Conservation (phyloP, 2,797 vertebrate genomes). For the Perodicticus potto region DNA sequence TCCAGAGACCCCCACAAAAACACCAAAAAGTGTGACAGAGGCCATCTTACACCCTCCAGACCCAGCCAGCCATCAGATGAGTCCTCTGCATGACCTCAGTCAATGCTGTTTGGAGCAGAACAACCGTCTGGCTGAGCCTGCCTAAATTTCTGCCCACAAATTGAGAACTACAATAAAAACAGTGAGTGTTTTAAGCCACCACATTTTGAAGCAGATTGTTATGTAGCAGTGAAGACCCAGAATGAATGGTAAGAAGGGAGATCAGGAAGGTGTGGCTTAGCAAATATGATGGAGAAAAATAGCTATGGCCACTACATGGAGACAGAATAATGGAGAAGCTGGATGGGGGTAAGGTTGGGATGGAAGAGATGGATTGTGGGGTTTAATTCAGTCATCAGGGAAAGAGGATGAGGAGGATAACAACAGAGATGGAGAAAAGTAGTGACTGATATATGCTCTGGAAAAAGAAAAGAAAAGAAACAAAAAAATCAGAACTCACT, state of each 20-base stretch:
- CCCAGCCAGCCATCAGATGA: neutral
- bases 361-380: neutral
- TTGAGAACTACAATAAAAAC: neutral
- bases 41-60: neutral
- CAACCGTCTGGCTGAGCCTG: neutral
- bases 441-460: neutral
- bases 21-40: neutral
- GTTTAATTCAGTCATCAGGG: neutral
- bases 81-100: neutral
- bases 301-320: rapidly evolving
- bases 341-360: too few species aligned
- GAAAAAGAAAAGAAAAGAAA: neutral
- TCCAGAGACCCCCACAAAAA: neutral
- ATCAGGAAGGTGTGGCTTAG: neutral
- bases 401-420: neutral
- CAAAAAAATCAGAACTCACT: neutral
- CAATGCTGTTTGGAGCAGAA: neutral
- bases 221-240: neutral
- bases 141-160: neutral
- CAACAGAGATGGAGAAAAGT: neutral
- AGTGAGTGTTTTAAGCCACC: neutral
- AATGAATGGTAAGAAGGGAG: neutral
- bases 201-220: neutral
- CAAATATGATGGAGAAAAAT: too few species aligned
- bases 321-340: neutral